A percentile compares a stretch with the other conserved stretches of the same genome.
Evolutionary conservation across 2,113 vertebrate genomes (phyloP).

Genomic region (Mirounga angustirostris): DNA sequence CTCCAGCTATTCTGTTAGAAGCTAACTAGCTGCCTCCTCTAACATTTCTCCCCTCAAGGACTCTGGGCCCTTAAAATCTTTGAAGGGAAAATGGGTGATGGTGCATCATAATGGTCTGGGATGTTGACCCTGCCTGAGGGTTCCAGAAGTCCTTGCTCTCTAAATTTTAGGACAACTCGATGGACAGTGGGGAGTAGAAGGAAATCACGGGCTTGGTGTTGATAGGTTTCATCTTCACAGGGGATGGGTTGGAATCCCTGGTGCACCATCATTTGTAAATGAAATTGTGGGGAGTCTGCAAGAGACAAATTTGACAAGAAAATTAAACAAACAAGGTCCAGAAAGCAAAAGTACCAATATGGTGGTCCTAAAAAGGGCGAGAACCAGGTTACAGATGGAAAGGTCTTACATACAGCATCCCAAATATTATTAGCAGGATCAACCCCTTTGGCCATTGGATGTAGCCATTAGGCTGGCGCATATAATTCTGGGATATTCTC

Average conservation of each 20-base stretch:
- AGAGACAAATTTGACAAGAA: not conserved
- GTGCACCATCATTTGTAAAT: not conserved
- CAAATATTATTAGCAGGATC: not conserved
- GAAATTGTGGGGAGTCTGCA: not conserved
- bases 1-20: not conserved
- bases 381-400: not conserved
- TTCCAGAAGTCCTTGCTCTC: not conserved
- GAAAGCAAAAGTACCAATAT: not conserved
- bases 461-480: not conserved
- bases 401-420: not conserved
- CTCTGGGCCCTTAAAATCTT: not conserved
- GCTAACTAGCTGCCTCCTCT: not conserved
- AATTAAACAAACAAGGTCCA: not conserved
- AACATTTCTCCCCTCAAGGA: not conserved
- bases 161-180: not conserved
- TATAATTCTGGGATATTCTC: not conserved
- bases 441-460: not conserved
- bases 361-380: not conserved
- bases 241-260: not conserved
- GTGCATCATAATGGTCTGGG: not conserved
- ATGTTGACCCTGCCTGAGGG: not conserved
- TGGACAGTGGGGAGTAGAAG: not conserved
- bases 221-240: not conserved
- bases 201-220: not conserved
- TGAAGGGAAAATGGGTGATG: not conserved